These are phyloP conservation scores for Steinernema khuongi DNA, from an alignment of 1,140 invertebrate genomes.

Conservation along the genomic window DNA sequence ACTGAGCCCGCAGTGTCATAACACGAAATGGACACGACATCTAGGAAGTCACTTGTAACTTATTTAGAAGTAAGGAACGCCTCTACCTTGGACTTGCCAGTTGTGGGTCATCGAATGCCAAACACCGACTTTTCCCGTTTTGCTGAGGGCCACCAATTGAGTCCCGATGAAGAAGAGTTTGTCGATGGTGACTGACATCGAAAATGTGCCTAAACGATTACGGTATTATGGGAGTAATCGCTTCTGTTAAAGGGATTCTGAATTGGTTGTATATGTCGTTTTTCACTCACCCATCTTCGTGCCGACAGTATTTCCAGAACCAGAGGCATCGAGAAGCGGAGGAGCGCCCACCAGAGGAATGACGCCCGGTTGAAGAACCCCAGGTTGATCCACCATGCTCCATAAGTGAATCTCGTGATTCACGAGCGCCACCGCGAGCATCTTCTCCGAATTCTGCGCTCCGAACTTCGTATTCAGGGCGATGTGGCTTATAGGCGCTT, in stretches of 20 bases:
- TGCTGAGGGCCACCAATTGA: constrained; percentile 85
- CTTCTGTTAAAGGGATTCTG: neutral
- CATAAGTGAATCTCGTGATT: constrained; percentile 75
- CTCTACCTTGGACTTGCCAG: constrained; percentile 67
- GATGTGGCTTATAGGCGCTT: constrained; percentile 79
- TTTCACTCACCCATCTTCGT: neutral
- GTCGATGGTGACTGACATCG: constrained; percentile 74
- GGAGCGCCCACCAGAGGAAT: neutral
- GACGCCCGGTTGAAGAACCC: constrained; percentile 67
- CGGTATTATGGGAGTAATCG: constrained; percentile 25
- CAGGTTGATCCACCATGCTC: constrained; percentile 77
- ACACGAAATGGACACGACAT: constrained; percentile 85
- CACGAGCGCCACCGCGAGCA: constrained; percentile 80
- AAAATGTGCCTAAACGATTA: constrained; percentile 33
- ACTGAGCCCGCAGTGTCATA: constrained; percentile 94
- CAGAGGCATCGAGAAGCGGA: neutral
- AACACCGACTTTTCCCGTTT: constrained; percentile 90
- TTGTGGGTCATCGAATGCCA: constrained; percentile 98
- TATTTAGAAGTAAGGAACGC: neutral
- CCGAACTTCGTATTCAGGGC: constrained; percentile 89
- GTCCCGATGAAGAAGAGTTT: constrained; percentile 94
- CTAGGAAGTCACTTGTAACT: constrained; percentile 66
- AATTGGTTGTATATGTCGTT: neutral
- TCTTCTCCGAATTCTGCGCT: constrained; percentile 67
- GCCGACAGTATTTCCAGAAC: neutral